Evolutionary conservation across 2,797 vertebrate genomes (phyloP).

Genomic region (Siniperca undulata): DNA sequence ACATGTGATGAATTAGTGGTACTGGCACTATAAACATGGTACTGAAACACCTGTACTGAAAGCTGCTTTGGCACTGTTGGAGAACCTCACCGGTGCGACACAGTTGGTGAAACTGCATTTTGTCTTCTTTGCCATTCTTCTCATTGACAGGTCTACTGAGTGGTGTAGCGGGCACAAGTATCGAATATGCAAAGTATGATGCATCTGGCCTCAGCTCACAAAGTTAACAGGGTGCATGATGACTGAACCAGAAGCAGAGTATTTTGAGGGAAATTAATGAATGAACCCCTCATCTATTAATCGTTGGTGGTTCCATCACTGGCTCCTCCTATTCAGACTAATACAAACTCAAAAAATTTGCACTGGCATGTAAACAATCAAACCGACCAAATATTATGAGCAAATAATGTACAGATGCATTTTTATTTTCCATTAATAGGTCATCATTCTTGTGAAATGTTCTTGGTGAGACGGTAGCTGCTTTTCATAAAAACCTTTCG

Average conservation of each 20-base stretch:
- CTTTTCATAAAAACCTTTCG: slow-evolving; percentile 10
- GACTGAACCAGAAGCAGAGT: background rate
- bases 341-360: background rate
- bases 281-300: background rate
- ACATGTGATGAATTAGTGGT: background rate
- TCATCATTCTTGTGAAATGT: background rate
- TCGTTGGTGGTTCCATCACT: background rate
- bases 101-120: background rate
- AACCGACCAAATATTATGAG: background rate
- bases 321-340: background rate
- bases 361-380: background rate
- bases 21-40: background rate
- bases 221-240: background rate
- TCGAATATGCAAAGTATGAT: background rate
- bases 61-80: background rate
- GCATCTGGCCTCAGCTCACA: background rate
- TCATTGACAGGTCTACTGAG: background rate
- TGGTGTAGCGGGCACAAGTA: background rate
- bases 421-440: background rate
- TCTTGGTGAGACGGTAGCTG: background rate
- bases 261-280: background rate
- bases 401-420: background rate
- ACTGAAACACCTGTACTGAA: no score
- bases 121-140: background rate
- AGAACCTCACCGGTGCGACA: background rate